Evolutionary conservation across 37 sponge, comb jelly and placozoan genomes (phyloP).

Genomic region (Agelas oroides): DNA sequence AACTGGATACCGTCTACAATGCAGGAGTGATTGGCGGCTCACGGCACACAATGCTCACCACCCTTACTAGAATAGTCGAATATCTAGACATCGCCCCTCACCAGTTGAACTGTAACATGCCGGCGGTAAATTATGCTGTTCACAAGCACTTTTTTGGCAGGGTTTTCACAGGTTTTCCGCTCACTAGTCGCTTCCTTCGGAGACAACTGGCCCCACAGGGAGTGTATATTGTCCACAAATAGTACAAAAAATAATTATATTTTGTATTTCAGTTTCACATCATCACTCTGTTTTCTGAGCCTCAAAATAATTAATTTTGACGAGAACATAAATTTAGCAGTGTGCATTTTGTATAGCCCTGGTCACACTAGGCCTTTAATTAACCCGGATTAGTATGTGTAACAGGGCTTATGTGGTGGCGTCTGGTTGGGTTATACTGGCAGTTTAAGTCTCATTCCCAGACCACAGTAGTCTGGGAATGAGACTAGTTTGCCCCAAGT

Average conservation of each 20-base stretch:
- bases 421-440: too few species aligned
- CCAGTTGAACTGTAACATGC: slow-evolving; percentile 76
- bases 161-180: slow-evolving; percentile 71
- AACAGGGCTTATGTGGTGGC: too few species aligned
- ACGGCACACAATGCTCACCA: slow-evolving; percentile 36
- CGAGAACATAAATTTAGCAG: too few species aligned
- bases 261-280: too few species aligned
- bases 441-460: too few species aligned
- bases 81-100: slow-evolving; percentile 44
- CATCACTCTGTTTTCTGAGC: too few species aligned
- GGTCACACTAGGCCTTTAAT: background rate
- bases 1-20: slow-evolving; percentile 67
- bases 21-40: slow-evolving; percentile 70
- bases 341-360: too few species aligned
- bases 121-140: slow-evolving; percentile 66
- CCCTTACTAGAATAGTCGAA: slow-evolving; percentile 17
- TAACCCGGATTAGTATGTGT: too few species aligned
- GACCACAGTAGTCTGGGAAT: too few species aligned
- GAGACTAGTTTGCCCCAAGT: too few species aligned
- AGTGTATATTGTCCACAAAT: slow-evolving; percentile 75
- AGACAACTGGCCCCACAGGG: slow-evolving; percentile 63
- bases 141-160: slow-evolving; percentile 50
- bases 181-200: slow-evolving; percentile 61
- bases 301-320: too few species aligned
- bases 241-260: slow-evolving; percentile 10